These are phyloP conservation scores for Petrocephalus sullivani DNA, from an alignment of 2,797 vertebrate genomes.

Conservation along the genomic window DNA sequence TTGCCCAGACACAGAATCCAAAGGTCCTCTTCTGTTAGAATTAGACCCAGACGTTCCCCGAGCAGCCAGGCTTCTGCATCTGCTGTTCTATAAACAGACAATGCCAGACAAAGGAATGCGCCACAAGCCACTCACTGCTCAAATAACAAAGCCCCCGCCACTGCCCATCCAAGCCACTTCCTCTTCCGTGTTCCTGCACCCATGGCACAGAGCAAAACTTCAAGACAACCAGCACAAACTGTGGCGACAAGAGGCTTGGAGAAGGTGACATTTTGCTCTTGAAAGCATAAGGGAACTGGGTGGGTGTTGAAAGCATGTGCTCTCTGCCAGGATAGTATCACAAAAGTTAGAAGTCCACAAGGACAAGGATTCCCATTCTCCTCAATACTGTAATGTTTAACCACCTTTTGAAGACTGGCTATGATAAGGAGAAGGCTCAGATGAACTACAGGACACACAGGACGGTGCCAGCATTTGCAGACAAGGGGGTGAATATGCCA, in stretches of 20 bases:
- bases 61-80: not conserved
- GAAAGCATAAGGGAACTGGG: not conserved
- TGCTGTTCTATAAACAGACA: constrained; percentile 22
- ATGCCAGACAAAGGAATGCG: constrained; percentile 11
- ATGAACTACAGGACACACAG: not conserved
- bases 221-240: not conserved
- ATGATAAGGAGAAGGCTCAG: not conserved
- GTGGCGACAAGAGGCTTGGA: not conserved
- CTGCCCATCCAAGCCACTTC: constrained; percentile 1
- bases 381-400: not conserved
- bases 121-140: not conserved
- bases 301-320: not conserved
- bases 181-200: not conserved
- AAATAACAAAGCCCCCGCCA: not conserved
- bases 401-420: not conserved
- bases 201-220: not conserved
- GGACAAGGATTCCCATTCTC: not conserved
- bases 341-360: not conserved
- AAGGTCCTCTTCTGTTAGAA: not conserved
- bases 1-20: not conserved
- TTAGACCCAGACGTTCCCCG: not conserved
- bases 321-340: not conserved
- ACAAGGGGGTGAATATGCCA: not conserved
- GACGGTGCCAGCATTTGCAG: not conserved
- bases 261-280: not conserved